Conservation (phyloP, 2,888 invertebrate genomes). For the Drosophila buzzatii region DNA sequence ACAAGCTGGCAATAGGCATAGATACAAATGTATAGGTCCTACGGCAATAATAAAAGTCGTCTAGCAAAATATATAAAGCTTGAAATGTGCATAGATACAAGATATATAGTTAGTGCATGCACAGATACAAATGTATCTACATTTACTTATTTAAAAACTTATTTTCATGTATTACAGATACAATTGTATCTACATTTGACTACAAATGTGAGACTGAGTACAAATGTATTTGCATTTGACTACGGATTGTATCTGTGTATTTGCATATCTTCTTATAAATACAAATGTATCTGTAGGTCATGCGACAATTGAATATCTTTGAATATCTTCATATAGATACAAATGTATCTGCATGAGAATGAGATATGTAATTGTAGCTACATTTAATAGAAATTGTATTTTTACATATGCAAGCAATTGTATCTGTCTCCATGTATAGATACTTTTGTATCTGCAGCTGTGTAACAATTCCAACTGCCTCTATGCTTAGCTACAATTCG, state of each 20-base stretch:
- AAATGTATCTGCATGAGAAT: background rate
- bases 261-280: background rate
- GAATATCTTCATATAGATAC: background rate
- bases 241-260: background rate
- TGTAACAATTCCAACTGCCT: background rate
- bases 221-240: background rate
- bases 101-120: background rate
- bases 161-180: background rate
- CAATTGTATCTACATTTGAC: background rate
- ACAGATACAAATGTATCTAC: background rate
- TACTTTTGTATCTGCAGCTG: background rate
- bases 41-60: background rate
- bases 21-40: background rate
- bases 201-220: background rate
- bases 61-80: background rate
- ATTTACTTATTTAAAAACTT: no score
- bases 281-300: background rate
- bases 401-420: background rate
- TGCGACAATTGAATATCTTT: background rate
- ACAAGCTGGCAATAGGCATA: background rate
- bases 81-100: background rate
- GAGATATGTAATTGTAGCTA: background rate
- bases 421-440: background rate
- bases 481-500: background rate
- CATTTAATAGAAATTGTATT: background rate